Evolutionary conservation across 2,797 vertebrate species (phyloP), one percentile per base, ranked within the genome.

Genomic region (Thripadectes ignobilis): DNA sequence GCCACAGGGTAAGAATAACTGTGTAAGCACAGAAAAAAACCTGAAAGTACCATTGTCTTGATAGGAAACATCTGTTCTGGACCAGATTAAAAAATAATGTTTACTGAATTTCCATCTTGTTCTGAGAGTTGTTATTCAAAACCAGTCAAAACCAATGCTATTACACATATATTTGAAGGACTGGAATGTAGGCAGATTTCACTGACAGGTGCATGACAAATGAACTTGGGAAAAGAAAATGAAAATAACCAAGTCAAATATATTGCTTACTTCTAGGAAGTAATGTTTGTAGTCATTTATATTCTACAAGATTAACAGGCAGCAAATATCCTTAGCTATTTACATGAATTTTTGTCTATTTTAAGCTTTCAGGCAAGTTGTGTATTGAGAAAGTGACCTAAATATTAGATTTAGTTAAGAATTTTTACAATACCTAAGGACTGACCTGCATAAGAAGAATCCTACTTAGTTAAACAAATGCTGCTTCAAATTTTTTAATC

Each of bases 161-260:
- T 84, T 86, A 38, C 49, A 94, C 74, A 57, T 79, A 92, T 92
- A 82, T 92, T 66, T 95, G 92, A 92, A 84, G 57, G 78, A 90
- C 92, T 93, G 72, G 68, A 95, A 93, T 96, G 75, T 48, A 89
- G 75, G 72, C 75, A 73, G 78, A 80, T 93, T 75, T 79, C 39
- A 75, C 63, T 93, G 93, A 93, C 90, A 94, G 80, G 18, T 92
- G 52, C 34, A 30, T 78, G 87, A 94, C 69, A 48, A 67, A 96
- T 95, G 75, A 88, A 85, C 41, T 51, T 84, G 30, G 46, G 48
- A 84, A 72, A 92, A 88, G 77, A 91, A 94, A 94, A 95, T 72
- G 36, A 88, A 87, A 95, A 93, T 90, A 83, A 82, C 46, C 9
- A 66, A 85, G 39, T 86, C 52, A 62, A 75, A 46, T 88, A 83